Conservation (phyloP, 2,113 vertebrate genomes). For the Vulpes vulpes region DNA sequence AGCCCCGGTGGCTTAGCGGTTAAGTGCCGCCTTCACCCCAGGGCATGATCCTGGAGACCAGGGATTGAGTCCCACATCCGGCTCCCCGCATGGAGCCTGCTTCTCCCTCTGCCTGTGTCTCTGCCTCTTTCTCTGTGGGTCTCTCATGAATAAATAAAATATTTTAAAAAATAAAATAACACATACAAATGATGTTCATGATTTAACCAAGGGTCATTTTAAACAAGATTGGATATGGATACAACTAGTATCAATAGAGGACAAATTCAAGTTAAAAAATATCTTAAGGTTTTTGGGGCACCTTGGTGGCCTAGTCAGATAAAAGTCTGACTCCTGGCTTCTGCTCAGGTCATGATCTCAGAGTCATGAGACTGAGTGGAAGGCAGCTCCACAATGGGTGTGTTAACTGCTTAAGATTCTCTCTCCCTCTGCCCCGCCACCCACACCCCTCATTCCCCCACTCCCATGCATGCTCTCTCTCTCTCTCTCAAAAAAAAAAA, state of each 20-base stretch:
- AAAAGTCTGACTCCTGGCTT: neutral
- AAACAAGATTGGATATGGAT: neutral
- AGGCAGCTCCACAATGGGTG: neutral
- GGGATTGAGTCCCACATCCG: no score
- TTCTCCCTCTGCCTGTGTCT: no score
- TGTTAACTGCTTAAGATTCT: neutral
- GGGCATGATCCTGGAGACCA: no score
- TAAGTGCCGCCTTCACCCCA: no score
- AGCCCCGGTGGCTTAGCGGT: no score
- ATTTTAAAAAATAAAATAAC: neutral
- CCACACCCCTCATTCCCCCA: neutral
- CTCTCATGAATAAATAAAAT: no score
- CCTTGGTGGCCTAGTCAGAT: neutral
- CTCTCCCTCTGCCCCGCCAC: neutral
- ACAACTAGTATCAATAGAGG: neutral
- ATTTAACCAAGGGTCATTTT: neutral
- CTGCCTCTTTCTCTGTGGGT: no score
- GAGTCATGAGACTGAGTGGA: neutral
- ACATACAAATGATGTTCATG: neutral
- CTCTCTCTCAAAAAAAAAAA: neutral
- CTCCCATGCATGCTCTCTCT: rapidly evolving
- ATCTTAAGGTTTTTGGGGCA: neutral
- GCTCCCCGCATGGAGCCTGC: no score
- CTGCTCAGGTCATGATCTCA: neutral
- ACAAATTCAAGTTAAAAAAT: neutral